Percentiles rank a stretch among this genome's conserved stretches.
Conservation (phyloP, 2,113 vertebrate species). For the Cyprinodon tularosa region DNA sequence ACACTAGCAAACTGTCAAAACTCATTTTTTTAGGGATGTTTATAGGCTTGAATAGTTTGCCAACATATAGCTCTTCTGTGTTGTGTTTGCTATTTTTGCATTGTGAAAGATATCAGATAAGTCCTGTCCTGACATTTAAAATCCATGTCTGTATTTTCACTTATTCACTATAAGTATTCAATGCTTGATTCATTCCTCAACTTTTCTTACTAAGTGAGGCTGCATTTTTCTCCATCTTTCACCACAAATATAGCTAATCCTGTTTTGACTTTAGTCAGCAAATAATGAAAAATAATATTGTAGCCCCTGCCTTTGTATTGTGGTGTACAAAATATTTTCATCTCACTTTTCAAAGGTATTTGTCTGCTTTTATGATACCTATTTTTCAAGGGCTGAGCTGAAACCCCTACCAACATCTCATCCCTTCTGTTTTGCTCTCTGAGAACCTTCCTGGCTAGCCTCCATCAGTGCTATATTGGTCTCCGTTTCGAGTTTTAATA, state of each 20-base stretch:
- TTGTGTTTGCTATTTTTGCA: not conserved
- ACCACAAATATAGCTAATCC: slow-evolving; percentile 11
- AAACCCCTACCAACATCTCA: slow-evolving; percentile 50
- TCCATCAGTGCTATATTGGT: slow-evolving; percentile 54
- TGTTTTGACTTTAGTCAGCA: slow-evolving; percentile 7
- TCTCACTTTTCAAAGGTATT: not conserved
- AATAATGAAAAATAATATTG: slow-evolving; percentile 19
- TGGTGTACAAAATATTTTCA: slow-evolving; percentile 13
- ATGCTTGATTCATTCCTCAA: not conserved
- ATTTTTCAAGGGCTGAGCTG: slow-evolving; percentile 50
- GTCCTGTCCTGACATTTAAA: too few species aligned
- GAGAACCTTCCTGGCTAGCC: slow-evolving; percentile 49
- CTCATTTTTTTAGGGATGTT: too few species aligned
- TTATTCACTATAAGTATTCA: not conserved
- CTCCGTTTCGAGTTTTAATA: slow-evolving; percentile 57
- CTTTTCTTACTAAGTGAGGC: not conserved
- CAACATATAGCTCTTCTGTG: not conserved
- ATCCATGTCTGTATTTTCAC: too few species aligned
- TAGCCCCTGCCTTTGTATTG: slow-evolving; percentile 31
- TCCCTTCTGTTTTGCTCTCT: slow-evolving; percentile 43
- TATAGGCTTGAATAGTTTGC: not conserved
- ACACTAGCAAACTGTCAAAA: too few species aligned
- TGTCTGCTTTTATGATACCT: not conserved
- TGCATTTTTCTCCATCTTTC: not conserved
- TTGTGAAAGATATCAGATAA: too few species aligned